A percentile compares a stretch with the other conserved stretches of the same genome.
Evolutionary conservation across 1,140 invertebrate genomes (phyloP).

Genomic region (Harpegnathos saltator): DNA sequence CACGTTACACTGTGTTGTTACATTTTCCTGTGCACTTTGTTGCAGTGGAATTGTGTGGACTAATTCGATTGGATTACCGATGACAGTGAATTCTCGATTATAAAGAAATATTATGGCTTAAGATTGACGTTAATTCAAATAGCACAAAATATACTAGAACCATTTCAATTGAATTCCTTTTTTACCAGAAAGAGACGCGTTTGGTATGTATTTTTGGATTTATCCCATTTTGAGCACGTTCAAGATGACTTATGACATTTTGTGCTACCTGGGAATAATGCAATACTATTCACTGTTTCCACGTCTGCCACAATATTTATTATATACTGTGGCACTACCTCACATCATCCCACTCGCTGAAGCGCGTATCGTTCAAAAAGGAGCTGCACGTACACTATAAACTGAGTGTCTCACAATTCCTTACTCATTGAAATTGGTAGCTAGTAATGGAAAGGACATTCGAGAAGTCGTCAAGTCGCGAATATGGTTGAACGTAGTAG

Average conservation of each 20-base stretch:
- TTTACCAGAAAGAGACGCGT: no score
- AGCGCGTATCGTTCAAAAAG: slow-evolving; percentile 15
- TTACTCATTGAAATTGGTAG: slow-evolving; percentile 42
- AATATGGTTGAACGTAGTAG: slow-evolving; percentile 3
- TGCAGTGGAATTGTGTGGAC: no score
- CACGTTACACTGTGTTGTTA: no score
- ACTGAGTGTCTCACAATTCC: slow-evolving; percentile 26
- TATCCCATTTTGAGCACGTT: no score
- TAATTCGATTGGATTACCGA: slow-evolving; percentile 19
- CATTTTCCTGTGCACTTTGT: no score
- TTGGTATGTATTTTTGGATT: no score
- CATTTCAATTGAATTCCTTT: no score
- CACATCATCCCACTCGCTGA: background rate
- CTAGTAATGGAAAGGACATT: slow-evolving; percentile 26
- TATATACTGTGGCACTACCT: background rate
- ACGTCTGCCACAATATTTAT: background rate
- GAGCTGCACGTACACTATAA: slow-evolving; percentile 14
- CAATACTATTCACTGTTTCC: background rate
- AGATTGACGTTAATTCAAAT: no score
- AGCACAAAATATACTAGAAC: no score
- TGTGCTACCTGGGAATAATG: background rate
- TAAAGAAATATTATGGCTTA: no score
- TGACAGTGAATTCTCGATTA: background rate
- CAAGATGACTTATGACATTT: no score
- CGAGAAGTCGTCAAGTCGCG: slow-evolving; percentile 34